These are phyloP conservation scores for Muscina levida DNA, from an alignment of 2,888 invertebrate genomes.

Conservation along the genomic window DNA sequence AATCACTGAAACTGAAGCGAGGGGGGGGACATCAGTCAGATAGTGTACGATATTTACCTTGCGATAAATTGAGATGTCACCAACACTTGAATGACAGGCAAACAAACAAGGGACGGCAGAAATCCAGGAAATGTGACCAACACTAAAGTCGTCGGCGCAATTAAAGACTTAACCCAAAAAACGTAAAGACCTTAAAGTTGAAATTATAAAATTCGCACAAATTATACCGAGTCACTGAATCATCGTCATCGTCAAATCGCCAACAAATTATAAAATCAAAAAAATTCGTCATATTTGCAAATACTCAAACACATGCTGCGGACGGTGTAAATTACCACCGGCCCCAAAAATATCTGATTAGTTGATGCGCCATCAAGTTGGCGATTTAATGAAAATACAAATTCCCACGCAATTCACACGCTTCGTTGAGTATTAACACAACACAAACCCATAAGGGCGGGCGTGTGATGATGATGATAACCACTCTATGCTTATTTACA, in stretches of 20 bases:
- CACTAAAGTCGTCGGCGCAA: background rate
- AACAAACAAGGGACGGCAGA: slow-evolving; percentile 28
- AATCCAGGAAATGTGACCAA: slow-evolving; percentile 6
- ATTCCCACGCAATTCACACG: slow-evolving; percentile 77
- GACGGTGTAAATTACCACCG: slow-evolving; percentile 33
- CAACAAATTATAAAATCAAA: too few species aligned
- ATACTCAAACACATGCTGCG: slow-evolving; percentile 39
- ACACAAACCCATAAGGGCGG: slow-evolving; percentile 56
- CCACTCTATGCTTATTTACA: background rate
- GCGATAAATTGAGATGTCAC: slow-evolving; percentile 30
- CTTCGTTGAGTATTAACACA: slow-evolving; percentile 72
- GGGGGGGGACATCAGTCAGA: too few species aligned
- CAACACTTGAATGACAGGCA: slow-evolving; percentile 22
- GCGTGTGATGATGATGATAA: slow-evolving; percentile 4
- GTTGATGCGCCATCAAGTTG: slow-evolving; percentile 42
- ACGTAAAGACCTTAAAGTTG: background rate
- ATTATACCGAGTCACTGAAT: background rate
- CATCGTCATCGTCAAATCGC: too few species aligned
- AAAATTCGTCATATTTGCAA: background rate
- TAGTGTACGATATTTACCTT: background rate
- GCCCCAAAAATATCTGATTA: slow-evolving; percentile 45
- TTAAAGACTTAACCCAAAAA: background rate
- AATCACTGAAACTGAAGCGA: background rate
- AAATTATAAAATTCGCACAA: background rate
- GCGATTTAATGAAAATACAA: slow-evolving; percentile 58